Conservation (phyloP, 2,797 vertebrate genomes). For the Gymnopithys bicolor region DNA sequence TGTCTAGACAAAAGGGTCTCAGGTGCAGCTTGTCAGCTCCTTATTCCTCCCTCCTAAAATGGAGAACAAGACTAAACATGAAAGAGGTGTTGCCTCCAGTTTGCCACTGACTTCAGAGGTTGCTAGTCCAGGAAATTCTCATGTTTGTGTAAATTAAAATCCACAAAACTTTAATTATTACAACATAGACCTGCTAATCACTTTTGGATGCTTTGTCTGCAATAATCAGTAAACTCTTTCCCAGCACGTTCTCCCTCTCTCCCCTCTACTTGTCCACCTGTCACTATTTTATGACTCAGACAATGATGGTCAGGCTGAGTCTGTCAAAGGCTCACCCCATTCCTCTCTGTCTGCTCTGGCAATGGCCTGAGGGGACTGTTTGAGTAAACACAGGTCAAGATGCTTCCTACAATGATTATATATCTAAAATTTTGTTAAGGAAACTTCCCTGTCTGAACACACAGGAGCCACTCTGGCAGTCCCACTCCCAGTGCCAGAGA, state of each 20-base stretch:
- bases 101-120: neutral
- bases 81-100: neutral
- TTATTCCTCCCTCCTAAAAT: neutral
- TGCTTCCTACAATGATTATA: neutral
- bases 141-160: neutral
- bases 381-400: neutral
- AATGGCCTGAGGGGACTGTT: fast-evolving
- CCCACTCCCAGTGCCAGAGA: neutral
- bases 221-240: neutral
- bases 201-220: neutral
- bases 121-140: neutral
- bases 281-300: neutral
- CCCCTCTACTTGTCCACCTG: neutral
- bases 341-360: neutral
- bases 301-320: neutral
- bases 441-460: neutral
- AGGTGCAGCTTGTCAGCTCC: neutral
- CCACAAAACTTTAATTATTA: neutral
- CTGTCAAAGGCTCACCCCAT: neutral
- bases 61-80: neutral
- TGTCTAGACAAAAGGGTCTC: neutral
- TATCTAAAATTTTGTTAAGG: neutral
- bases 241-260: neutral
- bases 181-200: neutral
- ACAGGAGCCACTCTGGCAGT: neutral